Evolutionary conservation across 2,888 invertebrate species (phyloP).

Genomic region (Punctoribates punctum): DNA sequence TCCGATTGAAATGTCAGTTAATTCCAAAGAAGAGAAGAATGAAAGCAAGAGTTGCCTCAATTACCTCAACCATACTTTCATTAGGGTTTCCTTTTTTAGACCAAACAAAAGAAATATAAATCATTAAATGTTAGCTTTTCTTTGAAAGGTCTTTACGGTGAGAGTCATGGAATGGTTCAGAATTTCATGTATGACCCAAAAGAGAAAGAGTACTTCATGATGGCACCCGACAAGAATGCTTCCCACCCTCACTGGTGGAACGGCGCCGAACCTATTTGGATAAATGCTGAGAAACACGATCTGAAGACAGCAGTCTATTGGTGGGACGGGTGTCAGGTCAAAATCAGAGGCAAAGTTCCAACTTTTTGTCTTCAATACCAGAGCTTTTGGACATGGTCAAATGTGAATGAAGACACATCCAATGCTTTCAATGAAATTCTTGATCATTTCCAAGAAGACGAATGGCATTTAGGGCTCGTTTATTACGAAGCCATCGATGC

Average conservation of each 20-base stretch:
- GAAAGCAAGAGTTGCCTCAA: not conserved
- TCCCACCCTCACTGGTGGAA: conserved; percentile 49
- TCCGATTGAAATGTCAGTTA: not conserved
- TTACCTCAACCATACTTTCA: not conserved
- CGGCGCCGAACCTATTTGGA: conserved; percentile 48
- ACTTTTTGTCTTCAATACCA: conserved; percentile 39
- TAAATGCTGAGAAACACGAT: conserved; percentile 47
- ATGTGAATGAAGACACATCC: conserved; percentile 32
- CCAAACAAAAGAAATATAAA: not conserved
- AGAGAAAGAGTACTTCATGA: conserved; percentile 49
- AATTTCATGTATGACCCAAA: conserved; percentile 53
- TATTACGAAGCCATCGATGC: conserved; percentile 46
- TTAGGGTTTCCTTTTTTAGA: conserved; percentile 5
- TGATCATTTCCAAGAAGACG: conserved; percentile 33
- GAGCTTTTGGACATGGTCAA: conserved; percentile 42
- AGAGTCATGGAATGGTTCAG: conserved; percentile 53
- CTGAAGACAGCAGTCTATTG: conserved; percentile 48
- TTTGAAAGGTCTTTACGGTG: conserved; percentile 50
- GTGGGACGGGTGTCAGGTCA: conserved; percentile 50
- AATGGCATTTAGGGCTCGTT: conserved; percentile 48
- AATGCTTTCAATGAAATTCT: conserved; percentile 39
- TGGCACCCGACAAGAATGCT: conserved; percentile 47
- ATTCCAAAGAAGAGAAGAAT: not conserved
- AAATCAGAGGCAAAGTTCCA: conserved; percentile 41
- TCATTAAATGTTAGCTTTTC: not conserved